These are phyloP conservation scores for Pyrrhia umbra DNA, from an alignment of 2,888 invertebrate genomes.

Conservation along the genomic window DNA sequence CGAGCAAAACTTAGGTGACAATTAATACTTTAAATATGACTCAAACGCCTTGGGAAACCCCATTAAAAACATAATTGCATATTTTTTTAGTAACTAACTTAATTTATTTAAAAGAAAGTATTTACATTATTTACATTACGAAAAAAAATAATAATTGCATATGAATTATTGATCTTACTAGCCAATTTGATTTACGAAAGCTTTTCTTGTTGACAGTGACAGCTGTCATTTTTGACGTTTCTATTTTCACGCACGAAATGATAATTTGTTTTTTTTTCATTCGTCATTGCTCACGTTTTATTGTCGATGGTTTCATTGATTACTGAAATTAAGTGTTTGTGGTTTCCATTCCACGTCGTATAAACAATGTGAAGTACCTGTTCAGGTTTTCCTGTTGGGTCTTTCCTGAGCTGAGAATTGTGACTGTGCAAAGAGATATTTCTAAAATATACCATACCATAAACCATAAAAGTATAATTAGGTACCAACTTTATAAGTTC, in stretches of 20 bases:
- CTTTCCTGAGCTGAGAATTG: not conserved
- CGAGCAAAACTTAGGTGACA: not conserved
- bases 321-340: not conserved
- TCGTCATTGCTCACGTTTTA: not conserved
- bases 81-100: not conserved
- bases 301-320: not conserved
- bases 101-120: no score
- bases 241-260: not conserved
- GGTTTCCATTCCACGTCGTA: not conserved
- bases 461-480: no score
- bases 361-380: not conserved
- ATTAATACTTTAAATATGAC: not conserved
- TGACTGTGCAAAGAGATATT: no score
- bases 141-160: not conserved
- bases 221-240: conserved; percentile 34
- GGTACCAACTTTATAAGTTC: no score
- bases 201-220: conserved; percentile 15
- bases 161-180: not conserved
- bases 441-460: no score
- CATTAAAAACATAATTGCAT: not conserved
- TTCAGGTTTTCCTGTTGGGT: not conserved
- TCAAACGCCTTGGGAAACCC: conserved; percentile 7
- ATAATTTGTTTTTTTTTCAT: not conserved
- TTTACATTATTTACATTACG: no score
- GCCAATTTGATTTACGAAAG: conserved; percentile 3